These are phyloP conservation scores for Brachyhypopomus gauderio DNA, from an alignment of 2,113 vertebrate genomes.

Conservation along the genomic window DNA sequence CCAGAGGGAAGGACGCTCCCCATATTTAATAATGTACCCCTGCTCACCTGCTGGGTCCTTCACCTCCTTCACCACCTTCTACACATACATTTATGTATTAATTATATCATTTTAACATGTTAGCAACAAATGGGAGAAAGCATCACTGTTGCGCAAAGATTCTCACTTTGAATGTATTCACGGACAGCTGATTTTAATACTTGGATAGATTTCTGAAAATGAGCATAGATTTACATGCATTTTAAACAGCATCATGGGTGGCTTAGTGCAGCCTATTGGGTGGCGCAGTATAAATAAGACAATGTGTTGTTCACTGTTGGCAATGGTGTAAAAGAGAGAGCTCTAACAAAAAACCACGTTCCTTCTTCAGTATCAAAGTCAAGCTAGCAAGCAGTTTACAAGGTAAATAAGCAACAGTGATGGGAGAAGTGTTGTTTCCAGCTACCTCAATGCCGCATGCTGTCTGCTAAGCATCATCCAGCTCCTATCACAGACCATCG, in stretches of 20 bases:
- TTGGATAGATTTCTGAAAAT: neutral
- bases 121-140: too few species aligned
- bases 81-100: too few species aligned
- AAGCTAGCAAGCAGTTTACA: slow-evolving; percentile 13
- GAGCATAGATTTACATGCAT: neutral
- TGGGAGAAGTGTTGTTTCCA: neutral
- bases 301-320: slow-evolving; percentile 32
- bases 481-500: slow-evolving; percentile 10
- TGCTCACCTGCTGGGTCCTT: neutral
- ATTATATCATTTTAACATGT: too few species aligned
- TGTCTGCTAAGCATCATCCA: slow-evolving; percentile 25
- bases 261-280: neutral
- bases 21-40: slow-evolving; percentile 27
- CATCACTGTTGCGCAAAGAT: neutral
- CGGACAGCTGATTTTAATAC: slow-evolving; percentile 12
- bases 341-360: slow-evolving; percentile 5
- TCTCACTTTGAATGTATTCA: neutral
- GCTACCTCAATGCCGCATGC: neutral
- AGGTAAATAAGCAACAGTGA: neutral
- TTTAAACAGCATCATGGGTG: slow-evolving; percentile 30
- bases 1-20: slow-evolving; percentile 15
- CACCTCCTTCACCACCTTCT: too few species aligned
- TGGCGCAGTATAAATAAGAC: neutral
- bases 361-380: neutral
- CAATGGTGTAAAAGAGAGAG: slow-evolving; percentile 1